Base-by-base conservation (phyloP, 2,888 invertebrate species). In the Gastrophysa polygoni region DNA sequence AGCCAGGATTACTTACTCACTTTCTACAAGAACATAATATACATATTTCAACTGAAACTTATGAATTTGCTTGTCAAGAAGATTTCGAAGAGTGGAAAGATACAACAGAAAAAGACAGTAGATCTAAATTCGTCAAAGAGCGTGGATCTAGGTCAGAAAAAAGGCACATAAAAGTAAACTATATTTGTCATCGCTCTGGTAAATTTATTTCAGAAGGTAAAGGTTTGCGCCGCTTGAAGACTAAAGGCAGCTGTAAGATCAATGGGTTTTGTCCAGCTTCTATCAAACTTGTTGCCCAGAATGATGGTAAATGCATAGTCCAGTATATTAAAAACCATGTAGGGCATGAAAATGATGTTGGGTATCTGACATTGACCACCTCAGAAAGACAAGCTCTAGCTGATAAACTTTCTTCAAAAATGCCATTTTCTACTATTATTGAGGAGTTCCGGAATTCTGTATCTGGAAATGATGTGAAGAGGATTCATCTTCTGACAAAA, bases 261-360 rank as follows among this genome's bases (percentile, higher is more conserved):
- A 55, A 59, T 55, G 59, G 34, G 7, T 57, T 47, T 44, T 64
- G 61, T 44, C 64, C 64, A 8, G 57, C 64, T 29, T 51, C 20
- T 14, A 55, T 64, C 34, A 61, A 51, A 58, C 18, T 59, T 17
- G 21, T 32, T 21, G 38, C 48, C 18, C 47, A 21, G 6, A 28
- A 49, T 28, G 51, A 32, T 55, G 57, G 57, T 32, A 61, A 28
- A 21, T 55, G 50, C n/a, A 46, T 11, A 24, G 52, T 58, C 24
- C 17, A 55, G 29, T 63, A 50, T 18, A 43, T 48, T 14, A 51
- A 62, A 46, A 65, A 62, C 11, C 65, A 65, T 46, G 52, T 60
- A 24, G 62, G 59, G 1, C 62, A 65, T 38, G 17, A 38, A 34
- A 52, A 47, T 47, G 59, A 65, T 18, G 46, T 65, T 34, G 55